Evolutionary conservation across 2,797 vertebrate species (phyloP).

Genomic region (Leptodactylus fallax): DNA sequence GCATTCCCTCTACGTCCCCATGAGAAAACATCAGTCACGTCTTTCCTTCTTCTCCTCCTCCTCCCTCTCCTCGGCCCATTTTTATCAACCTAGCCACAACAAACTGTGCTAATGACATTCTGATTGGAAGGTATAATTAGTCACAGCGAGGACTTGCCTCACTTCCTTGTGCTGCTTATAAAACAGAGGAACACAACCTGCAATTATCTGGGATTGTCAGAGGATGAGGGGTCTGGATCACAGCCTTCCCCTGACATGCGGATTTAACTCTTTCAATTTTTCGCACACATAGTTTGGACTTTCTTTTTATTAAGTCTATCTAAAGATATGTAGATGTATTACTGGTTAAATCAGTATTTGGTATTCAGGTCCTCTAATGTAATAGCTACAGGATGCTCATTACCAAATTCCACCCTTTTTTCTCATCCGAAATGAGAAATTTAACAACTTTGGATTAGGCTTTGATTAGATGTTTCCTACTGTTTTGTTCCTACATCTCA

Average conservation of each 20-base stretch:
- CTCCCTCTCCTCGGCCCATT: conserved; percentile 41
- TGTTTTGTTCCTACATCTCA: too few species aligned
- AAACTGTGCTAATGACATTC: conserved; percentile 85
- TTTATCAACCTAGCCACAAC: conserved; percentile 78
- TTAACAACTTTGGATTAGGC: too few species aligned
- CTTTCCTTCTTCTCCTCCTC: conserved; percentile 30
- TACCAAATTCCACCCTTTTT: too few species aligned
- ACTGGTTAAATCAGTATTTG: too few species aligned
- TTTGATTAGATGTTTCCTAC: too few species aligned
- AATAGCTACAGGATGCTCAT: too few species aligned
- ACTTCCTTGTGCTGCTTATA: conserved; percentile 53
- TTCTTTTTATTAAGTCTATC: too few species aligned
- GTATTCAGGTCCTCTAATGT: too few species aligned
- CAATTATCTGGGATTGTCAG: conserved; percentile 52
- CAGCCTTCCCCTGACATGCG: conserved; percentile 10
- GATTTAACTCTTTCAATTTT: conserved; percentile 37
- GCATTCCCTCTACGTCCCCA: background rate
- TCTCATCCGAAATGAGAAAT: too few species aligned
- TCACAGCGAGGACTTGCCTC: conserved; percentile 72
- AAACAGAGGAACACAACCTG: conserved; percentile 61
- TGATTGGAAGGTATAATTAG: conserved; percentile 86
- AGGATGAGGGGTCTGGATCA: conserved; percentile 52
- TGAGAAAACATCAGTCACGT: conserved; percentile 31
- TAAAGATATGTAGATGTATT: too few species aligned
- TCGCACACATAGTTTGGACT: background rate